Evolutionary conservation across 2,888 invertebrate genomes (phyloP).

Genomic region (Amphimallon solstitiale): DNA sequence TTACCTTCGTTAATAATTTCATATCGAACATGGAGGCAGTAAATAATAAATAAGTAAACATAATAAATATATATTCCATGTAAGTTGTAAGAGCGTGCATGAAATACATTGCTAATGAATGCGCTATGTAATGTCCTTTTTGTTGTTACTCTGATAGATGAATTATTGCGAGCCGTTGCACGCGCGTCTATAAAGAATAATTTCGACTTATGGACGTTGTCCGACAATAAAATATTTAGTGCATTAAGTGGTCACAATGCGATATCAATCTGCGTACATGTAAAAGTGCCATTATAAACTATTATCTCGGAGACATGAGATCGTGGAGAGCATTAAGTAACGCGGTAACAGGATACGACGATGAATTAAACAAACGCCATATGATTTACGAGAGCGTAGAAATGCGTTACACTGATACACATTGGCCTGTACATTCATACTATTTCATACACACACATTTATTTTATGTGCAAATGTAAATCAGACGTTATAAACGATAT

Average conservation of each 20-base stretch:
- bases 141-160: background rate
- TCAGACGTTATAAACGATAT: no score
- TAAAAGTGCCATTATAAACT: slow-evolving; percentile 31
- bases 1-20: background rate
- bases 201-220: slow-evolving; percentile 21
- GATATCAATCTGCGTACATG: slow-evolving; percentile 27
- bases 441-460: no score
- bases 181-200: slow-evolving; percentile 22
- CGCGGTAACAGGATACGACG: slow-evolving; percentile 29
- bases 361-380: slow-evolving; percentile 30
- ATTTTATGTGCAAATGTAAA: no score
- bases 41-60: slow-evolving; percentile 18
- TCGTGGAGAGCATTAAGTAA: slow-evolving; percentile 18
- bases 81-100: background rate
- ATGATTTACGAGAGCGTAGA: slow-evolving; percentile 19
- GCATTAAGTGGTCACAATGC: slow-evolving; percentile 16
- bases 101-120: slow-evolving; percentile 11
- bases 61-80: no score
- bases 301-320: slow-evolving; percentile 30
- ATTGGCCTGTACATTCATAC: background rate
- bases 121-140: slow-evolving; percentile 21
- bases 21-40: background rate
- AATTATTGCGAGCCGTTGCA: slow-evolving; percentile 10
- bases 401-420: slow-evolving; percentile 4
- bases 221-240: slow-evolving; percentile 13